A percentile compares a stretch with the other conserved stretches of the same genome.
Conservation (phyloP, 2,797 vertebrate species). For the Bucorvus abyssinicus region DNA sequence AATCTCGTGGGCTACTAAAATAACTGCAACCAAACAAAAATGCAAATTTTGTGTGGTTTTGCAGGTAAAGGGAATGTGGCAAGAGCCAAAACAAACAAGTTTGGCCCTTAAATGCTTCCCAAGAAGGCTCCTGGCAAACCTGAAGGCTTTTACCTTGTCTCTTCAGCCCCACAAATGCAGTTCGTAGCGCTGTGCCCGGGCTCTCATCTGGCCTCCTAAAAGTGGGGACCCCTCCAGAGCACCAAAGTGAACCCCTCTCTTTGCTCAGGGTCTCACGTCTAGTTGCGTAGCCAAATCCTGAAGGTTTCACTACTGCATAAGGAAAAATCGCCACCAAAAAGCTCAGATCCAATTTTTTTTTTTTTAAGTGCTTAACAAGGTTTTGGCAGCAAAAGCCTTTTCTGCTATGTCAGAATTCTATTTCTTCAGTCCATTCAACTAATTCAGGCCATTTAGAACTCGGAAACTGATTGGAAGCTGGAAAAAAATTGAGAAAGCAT, state of each 20-base stretch:
- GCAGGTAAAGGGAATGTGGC: not conserved
- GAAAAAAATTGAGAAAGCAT: not conserved
- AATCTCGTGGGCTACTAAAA: not conserved
- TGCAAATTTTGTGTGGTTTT: not conserved
- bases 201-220: not conserved
- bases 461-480: not conserved
- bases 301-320: not conserved
- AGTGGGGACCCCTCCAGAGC: accelerated
- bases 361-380: not conserved
- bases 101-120: not conserved
- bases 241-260: not conserved
- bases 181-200: no score
- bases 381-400: not conserved
- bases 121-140: not conserved
- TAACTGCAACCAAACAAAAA: not conserved
- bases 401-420: not conserved
- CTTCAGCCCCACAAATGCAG: no score
- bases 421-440: not conserved
- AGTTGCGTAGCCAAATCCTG: not conserved
- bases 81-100: not conserved
- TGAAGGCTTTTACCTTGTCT: not conserved
- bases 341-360: not conserved
- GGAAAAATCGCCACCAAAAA: not conserved
- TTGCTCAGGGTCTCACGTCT: not conserved
- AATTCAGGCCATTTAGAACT: not conserved